A percentile compares a stretch with the other conserved stretches of the same genome.
Conservation (phyloP, 2,113 vertebrate species). For the Ondatra zibethicus region DNA sequence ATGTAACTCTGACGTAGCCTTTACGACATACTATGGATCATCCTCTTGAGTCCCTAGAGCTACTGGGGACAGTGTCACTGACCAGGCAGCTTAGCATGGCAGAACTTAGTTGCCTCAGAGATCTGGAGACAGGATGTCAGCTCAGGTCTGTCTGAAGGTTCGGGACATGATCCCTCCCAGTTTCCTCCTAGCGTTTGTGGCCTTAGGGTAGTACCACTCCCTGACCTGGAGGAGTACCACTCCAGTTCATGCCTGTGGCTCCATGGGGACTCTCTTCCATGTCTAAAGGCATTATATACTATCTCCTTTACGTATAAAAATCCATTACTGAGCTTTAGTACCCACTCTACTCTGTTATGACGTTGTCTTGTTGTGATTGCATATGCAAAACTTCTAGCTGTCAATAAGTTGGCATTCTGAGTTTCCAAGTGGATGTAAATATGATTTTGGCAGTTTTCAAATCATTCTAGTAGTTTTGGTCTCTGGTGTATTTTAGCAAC, state of each 20-base stretch:
- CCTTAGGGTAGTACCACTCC: fast-evolving
- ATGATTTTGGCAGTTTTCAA: not conserved
- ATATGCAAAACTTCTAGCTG: not conserved
- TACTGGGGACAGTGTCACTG: not conserved
- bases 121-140: not conserved
- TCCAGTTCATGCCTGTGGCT: not conserved
- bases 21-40: not conserved
- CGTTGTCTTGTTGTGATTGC: not conserved
- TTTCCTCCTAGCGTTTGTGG: not conserved
- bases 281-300: not conserved
- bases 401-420: not conserved
- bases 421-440: not conserved
- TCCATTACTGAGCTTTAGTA: not conserved
- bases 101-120: not conserved
- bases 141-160: not conserved
- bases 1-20: not conserved
- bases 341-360: not conserved
- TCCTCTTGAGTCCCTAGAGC: not conserved
- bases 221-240: fast-evolving
- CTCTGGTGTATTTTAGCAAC: not conserved
- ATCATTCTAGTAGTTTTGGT: not conserved
- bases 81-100: too few relatives aligned
- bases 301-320: not conserved
- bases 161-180: not conserved
- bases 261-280: not conserved